Conservation (phyloP, 2,888 invertebrate species). For the Drosophila colorata region DNA sequence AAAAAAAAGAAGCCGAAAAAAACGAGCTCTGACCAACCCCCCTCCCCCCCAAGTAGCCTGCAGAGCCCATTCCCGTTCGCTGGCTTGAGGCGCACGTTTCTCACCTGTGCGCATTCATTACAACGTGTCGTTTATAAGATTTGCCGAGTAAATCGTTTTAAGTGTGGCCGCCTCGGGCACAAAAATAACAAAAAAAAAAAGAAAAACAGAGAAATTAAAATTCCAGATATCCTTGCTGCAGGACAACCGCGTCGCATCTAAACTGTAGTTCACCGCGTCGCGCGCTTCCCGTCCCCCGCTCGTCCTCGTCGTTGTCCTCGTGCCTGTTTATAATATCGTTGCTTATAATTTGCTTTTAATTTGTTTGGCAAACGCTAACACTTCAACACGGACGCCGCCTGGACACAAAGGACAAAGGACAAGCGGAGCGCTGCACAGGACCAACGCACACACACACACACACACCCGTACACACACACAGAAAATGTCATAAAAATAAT, state of each 20-base stretch:
- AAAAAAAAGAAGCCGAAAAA: neutral
- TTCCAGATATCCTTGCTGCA: constrained; percentile 51
- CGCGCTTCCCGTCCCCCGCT: too few species aligned
- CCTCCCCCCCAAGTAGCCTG: neutral
- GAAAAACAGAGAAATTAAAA: constrained; percentile 76
- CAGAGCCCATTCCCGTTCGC: too few species aligned
- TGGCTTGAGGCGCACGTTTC: constrained; percentile 63
- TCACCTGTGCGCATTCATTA: constrained; percentile 78
- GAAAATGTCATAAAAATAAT: constrained; percentile 80
- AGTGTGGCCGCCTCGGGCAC: constrained; percentile 49
- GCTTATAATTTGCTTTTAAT: constrained; percentile 80
- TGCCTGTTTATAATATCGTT: constrained; percentile 61
- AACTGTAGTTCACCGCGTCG: constrained; percentile 41
- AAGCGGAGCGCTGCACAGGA: constrained; percentile 11
- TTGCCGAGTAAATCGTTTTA: constrained; percentile 77
- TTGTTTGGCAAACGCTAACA: constrained; percentile 82
- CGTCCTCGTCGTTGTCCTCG: constrained; percentile 5
- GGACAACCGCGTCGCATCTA: constrained; percentile 27
- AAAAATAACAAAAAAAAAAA: too few species aligned
- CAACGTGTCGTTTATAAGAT: constrained; percentile 72
- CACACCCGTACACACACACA: constrained; percentile 12
- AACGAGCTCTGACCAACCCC: constrained; percentile 18
- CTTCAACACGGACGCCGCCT: constrained; percentile 64
- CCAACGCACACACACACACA: constrained; percentile 8
- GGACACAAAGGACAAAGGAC: constrained; percentile 25